These are phyloP conservation scores for Parnassius orleans DNA, from an alignment of 2,888 invertebrate genomes.

Conservation along the genomic window DNA sequence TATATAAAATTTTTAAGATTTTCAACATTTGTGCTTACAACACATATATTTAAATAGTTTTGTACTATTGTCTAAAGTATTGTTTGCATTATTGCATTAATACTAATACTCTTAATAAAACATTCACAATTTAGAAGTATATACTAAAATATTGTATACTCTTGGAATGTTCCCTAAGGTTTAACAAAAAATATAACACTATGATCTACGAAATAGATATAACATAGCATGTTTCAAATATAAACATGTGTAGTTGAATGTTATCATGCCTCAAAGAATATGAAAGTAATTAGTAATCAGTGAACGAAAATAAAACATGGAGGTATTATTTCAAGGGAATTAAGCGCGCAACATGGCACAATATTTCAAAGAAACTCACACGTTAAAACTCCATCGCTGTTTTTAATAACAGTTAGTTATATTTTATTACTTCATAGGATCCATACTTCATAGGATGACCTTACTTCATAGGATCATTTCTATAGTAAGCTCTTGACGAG, in stretches of 20 bases:
- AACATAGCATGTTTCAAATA: background rate
- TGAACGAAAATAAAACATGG: no score
- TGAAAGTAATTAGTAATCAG: background rate
- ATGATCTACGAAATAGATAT: background rate
- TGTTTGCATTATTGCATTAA: slow-evolving; percentile 17
- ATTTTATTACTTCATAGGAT: no score
- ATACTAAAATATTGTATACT: slow-evolving; percentile 13
- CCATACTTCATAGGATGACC: no score
- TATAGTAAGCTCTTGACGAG: no score
- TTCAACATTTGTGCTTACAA: slow-evolving; percentile 20
- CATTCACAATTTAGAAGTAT: slow-evolving; percentile 28
- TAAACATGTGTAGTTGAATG: background rate
- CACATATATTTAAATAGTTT: slow-evolving; percentile 19
- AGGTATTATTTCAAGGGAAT: no score
- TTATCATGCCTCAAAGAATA: background rate
- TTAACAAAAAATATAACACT: background rate
- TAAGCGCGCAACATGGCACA: no score
- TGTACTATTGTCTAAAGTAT: slow-evolving; percentile 20
- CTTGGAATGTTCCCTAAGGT: slow-evolving; percentile 16
- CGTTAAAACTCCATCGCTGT: no score
- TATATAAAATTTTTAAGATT: slow-evolving; percentile 25
- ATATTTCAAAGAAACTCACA: no score
- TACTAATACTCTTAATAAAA: background rate
- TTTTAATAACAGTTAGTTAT: no score
- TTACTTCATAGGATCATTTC: no score